phyloP scores from a whole-genome alignment of 2,888 invertebrate genomes.

The Dolomedes plantarius region DNA sequence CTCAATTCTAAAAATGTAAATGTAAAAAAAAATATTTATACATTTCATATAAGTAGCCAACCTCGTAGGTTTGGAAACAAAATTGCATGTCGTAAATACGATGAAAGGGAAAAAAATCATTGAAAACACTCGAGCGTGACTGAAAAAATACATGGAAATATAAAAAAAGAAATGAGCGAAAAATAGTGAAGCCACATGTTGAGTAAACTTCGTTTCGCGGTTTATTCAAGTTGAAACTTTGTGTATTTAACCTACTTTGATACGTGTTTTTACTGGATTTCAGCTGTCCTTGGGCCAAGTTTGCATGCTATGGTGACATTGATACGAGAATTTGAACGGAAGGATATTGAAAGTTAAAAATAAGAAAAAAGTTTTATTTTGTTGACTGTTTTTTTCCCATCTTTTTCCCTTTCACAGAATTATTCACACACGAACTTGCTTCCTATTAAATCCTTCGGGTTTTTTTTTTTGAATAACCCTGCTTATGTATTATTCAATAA shows the following conservation, averaged over 20 bases:
- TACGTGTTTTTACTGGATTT: neutral
- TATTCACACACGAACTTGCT: too few relatives aligned
- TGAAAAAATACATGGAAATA: neutral
- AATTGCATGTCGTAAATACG: neutral
- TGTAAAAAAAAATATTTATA: neutral
- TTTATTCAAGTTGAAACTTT: neutral
- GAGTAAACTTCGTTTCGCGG: neutral
- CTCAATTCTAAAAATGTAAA: neutral
- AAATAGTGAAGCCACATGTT: neutral
- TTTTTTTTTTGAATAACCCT: too few relatives aligned
- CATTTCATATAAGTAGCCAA: neutral
- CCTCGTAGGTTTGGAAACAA: neutral
- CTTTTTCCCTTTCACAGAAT: too few relatives aligned
- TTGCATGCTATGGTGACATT: neutral
- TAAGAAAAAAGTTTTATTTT: too few relatives aligned
- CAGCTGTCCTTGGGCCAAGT: neutral
- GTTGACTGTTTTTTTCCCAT: too few relatives aligned
- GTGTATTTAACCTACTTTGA: conserved; percentile 1
- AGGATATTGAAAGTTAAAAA: neutral
- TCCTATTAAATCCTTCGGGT: too few relatives aligned
- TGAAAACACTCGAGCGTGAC: neutral
- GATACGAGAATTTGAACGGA: neutral
- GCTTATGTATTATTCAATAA: too few relatives aligned
- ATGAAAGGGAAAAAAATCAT: neutral
- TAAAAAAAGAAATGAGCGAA: too few relatives aligned